A percentile compares a stretch with the other conserved stretches of the same genome.
Evolutionary conservation across 2,113 vertebrate genomes (phyloP).

Genomic region (Salminus brasiliensis): DNA sequence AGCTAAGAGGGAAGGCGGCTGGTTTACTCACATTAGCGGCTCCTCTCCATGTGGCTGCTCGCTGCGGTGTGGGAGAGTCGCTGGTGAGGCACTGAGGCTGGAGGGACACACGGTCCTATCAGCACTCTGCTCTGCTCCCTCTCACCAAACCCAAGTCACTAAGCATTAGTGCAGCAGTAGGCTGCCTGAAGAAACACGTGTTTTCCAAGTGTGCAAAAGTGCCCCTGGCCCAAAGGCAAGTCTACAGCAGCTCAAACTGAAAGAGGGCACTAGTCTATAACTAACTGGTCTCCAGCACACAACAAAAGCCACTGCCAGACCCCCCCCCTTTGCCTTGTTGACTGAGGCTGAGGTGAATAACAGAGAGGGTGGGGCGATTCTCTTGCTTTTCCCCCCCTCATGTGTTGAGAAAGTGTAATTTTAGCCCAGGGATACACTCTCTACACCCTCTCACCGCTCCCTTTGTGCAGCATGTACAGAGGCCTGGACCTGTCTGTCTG

Average conservation of each 20-base stretch:
- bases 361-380: constrained; percentile 29
- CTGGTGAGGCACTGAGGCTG: neutral
- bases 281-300: neutral
- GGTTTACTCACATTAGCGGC: neutral
- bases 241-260: too few species aligned
- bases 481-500: neutral
- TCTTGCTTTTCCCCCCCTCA: neutral
- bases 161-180: neutral
- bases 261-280: neutral
- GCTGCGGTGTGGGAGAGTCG: neutral
- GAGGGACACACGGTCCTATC: neutral
- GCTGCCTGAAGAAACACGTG: neutral
- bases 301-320: neutral
- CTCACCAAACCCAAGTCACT: neutral
- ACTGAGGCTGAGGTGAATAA: constrained; percentile 27
- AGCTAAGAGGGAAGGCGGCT: neutral
- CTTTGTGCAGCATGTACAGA: neutral
- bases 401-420: neutral
- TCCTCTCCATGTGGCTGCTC: neutral
- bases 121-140: neutral
- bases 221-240: neutral
- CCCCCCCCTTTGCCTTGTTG: neutral
- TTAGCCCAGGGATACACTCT: neutral
- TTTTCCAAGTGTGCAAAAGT: too few species aligned
- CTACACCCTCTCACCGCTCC: neutral